Evolutionary conservation across 2,797 vertebrate species (phyloP), one percentile per base, ranked within the genome.

Genomic region (Sebastes taczanowskii): DNA sequence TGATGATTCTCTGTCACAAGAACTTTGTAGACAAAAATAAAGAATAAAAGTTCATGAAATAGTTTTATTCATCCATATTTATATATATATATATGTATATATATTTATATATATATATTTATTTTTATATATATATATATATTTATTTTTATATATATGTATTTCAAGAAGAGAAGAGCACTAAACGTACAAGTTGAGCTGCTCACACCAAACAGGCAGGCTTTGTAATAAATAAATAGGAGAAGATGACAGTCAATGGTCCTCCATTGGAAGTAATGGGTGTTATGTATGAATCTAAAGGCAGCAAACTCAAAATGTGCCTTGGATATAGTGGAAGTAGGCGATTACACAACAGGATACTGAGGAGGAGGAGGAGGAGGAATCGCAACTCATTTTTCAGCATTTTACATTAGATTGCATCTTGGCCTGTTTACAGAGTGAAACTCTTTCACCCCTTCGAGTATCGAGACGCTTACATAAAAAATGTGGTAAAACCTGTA

Each of bases 171-270:
- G 22, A 73, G 3, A 74, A 49, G 65, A 11, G 11, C 11, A 71
- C 46, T 38, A 11, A 60, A 74, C 7, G 35, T 9, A 32, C 23
- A 77, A 53, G 18, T 34, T 25, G 60, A 70, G 71, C 42, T 30
- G 29, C 56, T 77, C 20, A 49, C 63, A 67, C 58, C 62, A 60
- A 32, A 65, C 23, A 35, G 52, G 46, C 11, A n/a, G 16, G 25
- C 56, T 77, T 53, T 29, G 18, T 60, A 77, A 88, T 89, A 86
- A 88, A 86, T 89, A 80, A 71, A 63, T 5, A 29, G 58, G 55
- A 58, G 23, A 9, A 20, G 14, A 6, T 27, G 61, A n/a, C n/a
- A 22, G 67, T 66, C 60, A 3, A 0, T 30, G n/a, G 18, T 52
- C 5, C 42, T n/a, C 9, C 42, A 13, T 2, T 68, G 13, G 58